These are phyloP conservation scores for Anniella stebbinsi DNA, from an alignment of 2,797 vertebrate species.

Conservation along the genomic window DNA sequence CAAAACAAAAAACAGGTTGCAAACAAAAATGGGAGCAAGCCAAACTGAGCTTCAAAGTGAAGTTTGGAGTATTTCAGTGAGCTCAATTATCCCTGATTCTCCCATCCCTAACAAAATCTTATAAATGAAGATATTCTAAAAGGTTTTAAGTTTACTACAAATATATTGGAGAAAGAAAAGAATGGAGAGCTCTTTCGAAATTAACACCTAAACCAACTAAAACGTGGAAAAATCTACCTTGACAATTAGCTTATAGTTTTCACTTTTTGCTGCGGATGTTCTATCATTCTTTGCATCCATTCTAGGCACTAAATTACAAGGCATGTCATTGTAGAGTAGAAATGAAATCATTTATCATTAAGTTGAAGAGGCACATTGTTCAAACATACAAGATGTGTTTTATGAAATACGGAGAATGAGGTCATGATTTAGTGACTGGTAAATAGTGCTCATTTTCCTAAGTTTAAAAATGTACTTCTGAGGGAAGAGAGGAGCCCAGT, in stretches of 20 bases:
- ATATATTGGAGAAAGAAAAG: conserved; percentile 49
- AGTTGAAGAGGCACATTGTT: conserved; percentile 70
- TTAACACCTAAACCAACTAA: conserved; percentile 47
- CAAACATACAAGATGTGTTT: conserved; percentile 63
- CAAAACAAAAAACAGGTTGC: no score
- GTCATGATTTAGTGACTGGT: conserved; percentile 69
- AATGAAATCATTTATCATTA: conserved; percentile 73
- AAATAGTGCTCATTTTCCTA: conserved; percentile 57
- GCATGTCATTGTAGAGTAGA: conserved; percentile 58
- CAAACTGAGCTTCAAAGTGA: no score
- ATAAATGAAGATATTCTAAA: no score
- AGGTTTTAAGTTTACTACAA: neutral
- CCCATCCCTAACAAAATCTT: no score
- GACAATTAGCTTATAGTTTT: conserved; percentile 61
- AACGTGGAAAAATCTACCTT: conserved; percentile 54
- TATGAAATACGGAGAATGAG: conserved; percentile 72
- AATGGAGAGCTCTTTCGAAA: conserved; percentile 50
- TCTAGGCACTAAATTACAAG: conserved; percentile 63
- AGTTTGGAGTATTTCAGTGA: no score
- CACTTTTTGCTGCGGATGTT: conserved; percentile 62
- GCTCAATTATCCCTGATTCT: no score
- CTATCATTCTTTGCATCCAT: conserved; percentile 58
- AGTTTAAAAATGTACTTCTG: conserved; percentile 40
- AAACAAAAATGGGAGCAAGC: no score
- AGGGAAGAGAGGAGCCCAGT: conserved; percentile 3